These are phyloP conservation scores for Poeciliopsis presidionis DNA, from an alignment of 2,797 vertebrate species.

Conservation along the genomic window DNA sequence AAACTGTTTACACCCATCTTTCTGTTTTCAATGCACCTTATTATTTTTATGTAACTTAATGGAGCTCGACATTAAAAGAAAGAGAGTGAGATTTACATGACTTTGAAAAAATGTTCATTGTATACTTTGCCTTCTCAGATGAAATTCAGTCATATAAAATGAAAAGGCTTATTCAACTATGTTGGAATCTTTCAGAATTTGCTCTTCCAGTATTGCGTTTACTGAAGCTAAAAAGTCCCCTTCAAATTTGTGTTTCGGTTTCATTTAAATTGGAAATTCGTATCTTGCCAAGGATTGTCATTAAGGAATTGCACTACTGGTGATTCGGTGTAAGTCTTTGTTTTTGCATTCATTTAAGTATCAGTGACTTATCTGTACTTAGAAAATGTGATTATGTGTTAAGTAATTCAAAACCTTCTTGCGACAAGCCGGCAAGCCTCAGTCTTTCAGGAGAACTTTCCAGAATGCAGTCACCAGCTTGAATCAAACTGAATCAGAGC, in stretches of 20 bases:
- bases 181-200: not conserved
- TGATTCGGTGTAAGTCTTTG: not conserved
- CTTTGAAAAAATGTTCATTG: not conserved
- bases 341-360: not conserved
- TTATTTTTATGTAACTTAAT: not conserved
- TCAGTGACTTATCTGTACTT: not conserved
- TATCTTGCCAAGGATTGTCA: not conserved
- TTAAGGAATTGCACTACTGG: not conserved
- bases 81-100: not conserved
- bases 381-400: not conserved
- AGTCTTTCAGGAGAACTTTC: slow-evolving; percentile 27
- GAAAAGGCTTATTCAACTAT: not conserved
- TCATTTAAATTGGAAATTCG: not conserved
- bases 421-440: slow-evolving; percentile 17
- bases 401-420: slow-evolving; percentile 11
- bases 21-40: not conserved
- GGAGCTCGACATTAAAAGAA: not conserved
- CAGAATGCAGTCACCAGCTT: slow-evolving; percentile 12
- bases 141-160: not conserved
- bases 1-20: not conserved
- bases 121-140: not conserved
- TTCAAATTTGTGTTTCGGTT: not conserved
- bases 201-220: not conserved
- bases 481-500: slow-evolving; percentile 53
- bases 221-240: not conserved